Conservation (phyloP, 1,140 invertebrate genomes). For the Aplysia californica region DNA sequence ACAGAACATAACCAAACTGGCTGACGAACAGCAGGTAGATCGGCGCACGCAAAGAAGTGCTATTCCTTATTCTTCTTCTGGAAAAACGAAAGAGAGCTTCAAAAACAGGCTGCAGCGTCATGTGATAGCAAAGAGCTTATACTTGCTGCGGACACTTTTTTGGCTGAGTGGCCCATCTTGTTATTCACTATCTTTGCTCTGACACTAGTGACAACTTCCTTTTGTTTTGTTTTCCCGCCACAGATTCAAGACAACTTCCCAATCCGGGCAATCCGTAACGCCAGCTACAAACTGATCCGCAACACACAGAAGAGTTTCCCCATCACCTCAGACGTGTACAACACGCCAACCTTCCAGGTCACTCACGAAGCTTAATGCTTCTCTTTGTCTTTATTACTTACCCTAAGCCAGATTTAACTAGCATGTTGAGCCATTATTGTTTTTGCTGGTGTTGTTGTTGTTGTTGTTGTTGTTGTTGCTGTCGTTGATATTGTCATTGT, state of each 20-base stretch:
- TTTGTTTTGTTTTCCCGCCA: too few species aligned
- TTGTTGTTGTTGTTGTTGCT: not conserved
- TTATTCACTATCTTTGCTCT: too few species aligned
- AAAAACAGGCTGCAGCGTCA: too few species aligned
- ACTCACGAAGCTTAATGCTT: not conserved
- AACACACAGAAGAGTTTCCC: not conserved
- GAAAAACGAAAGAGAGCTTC: too few species aligned
- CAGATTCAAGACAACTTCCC: not conserved
- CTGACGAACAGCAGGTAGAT: too few species aligned
- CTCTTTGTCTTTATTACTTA: not conserved
- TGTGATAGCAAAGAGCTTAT: too few species aligned
- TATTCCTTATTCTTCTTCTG: too few species aligned
- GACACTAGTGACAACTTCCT: too few species aligned
- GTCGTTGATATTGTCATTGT: not conserved
- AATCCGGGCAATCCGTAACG: not conserved
- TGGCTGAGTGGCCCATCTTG: too few species aligned
- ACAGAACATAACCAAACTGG: too few species aligned
- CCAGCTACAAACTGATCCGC: not conserved
- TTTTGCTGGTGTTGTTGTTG: not conserved
- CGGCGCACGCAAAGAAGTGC: too few species aligned
- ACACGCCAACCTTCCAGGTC: not conserved
- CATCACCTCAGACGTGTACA: not conserved
- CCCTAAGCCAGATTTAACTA: not conserved
- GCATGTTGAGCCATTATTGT: not conserved
- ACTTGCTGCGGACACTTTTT: too few species aligned